Percentiles rank a stretch among this genome's conserved stretches.
Conservation (phyloP, 2,888 invertebrate species). For the Archips xylosteana region DNA sequence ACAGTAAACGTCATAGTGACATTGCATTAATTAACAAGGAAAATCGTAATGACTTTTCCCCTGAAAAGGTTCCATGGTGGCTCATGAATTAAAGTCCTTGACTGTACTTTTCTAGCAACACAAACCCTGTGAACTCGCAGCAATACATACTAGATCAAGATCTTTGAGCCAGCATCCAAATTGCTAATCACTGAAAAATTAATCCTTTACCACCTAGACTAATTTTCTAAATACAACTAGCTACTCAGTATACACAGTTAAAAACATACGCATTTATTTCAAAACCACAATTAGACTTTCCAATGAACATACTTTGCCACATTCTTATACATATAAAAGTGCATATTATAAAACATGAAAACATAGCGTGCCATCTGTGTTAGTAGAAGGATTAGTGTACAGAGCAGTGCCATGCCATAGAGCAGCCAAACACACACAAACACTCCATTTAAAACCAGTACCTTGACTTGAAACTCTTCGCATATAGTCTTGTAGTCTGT, state of each 20-base stretch:
- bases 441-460: constrained; percentile 66
- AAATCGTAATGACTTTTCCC: too few relatives aligned
- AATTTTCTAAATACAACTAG: background rate
- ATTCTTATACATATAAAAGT: constrained; percentile 53
- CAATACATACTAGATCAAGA: too few relatives aligned
- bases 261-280: constrained; percentile 33
- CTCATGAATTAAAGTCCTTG: too few relatives aligned
- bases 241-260: constrained; percentile 28
- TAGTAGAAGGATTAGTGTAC: constrained; percentile 54
- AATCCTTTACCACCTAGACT: too few relatives aligned
- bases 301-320: constrained; percentile 51
- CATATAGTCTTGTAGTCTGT: constrained; percentile 91
- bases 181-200: too few relatives aligned
- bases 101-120: too few relatives aligned
- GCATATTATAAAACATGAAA: constrained; percentile 53
- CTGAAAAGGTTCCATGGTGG: too few relatives aligned
- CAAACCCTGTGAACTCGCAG: too few relatives aligned
- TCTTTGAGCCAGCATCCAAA: too few relatives aligned
- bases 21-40: too few relatives aligned
- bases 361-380: constrained; percentile 61
- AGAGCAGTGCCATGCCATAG: constrained; percentile 48
- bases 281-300: constrained; percentile 19
- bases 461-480: constrained; percentile 89
- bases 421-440: constrained; percentile 55
- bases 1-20: too few relatives aligned